Base-by-base conservation (phyloP, 2,113 vertebrate genomes). In the Silurus meridionalis region DNA sequence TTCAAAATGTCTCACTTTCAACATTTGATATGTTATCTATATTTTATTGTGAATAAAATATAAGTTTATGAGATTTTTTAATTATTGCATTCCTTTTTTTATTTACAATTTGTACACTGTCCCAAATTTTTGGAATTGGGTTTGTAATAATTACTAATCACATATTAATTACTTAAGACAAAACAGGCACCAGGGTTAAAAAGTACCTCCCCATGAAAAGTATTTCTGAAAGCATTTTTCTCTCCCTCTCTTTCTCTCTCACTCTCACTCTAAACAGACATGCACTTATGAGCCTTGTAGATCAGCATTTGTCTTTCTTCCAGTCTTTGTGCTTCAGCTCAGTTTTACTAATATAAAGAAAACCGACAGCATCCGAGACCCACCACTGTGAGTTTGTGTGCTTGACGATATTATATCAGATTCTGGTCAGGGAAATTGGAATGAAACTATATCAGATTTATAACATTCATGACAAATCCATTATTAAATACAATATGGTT, bases 361-460 rank as follows among this genome's bases (percentile, higher is more conserved):
- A 85, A 75, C 63, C 87, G 88, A 83, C 83, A 80, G 28, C 64
- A 64, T 71, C 71, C 82, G 83, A 89, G 77, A 89, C 58, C 8
- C 74, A 87, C 80, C 55, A 55, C 48, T 67, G 80, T 64, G 60
- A 72, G 48, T 80, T 48, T 58, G 57, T 71, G 6, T 53, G 72
- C 79, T 79, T 79, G 84, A 53, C 23, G 25, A 82, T 80, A 79
- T 58, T 67, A 8, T 63, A 0, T 14, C 14, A 79, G 63, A 85
- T 50, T 67, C 63, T 55, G 61, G 5, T 28, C 48, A 23, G 55
- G 53, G 53, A 82, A 85, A 85, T 79, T 53, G 75, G 53, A 61
- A 14, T 82, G 23, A 78, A 21, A 78, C 72, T 25, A 58, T 79
- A 61, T 5, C 9, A 53, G 63, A 2, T 60, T 80, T 23, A 80